phyloP scores from a whole-genome alignment of 2,797 vertebrate genomes.

The Echeneis naucrates region DNA sequence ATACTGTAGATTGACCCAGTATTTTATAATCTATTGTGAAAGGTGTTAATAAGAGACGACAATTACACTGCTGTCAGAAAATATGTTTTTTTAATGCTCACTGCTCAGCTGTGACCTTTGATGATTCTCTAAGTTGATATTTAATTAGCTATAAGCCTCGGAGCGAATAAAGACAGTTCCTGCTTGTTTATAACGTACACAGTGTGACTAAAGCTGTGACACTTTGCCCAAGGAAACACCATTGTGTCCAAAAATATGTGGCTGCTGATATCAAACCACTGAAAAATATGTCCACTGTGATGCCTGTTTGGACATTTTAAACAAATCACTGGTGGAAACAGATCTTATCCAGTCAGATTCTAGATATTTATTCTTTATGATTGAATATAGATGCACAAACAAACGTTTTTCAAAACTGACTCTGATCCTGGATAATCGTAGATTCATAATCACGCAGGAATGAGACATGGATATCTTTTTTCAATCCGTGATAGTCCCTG shows the following conservation, averaged over 20 bases:
- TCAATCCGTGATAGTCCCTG: background rate
- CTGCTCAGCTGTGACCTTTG: background rate
- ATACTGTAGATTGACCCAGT: background rate
- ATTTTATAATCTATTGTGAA: constrained; percentile 16
- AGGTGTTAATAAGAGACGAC: background rate
- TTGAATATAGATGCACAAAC: background rate
- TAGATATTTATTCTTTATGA: background rate
- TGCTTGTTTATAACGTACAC: constrained; percentile 26
- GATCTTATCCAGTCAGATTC: background rate
- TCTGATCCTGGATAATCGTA: too few relatives aligned
- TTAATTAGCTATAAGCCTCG: background rate
- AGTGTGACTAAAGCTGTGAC: constrained; percentile 26
- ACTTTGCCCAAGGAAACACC: constrained; percentile 5
- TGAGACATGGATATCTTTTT: constrained; percentile 1
- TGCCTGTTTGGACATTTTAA: background rate
- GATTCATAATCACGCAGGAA: constrained; percentile 3
- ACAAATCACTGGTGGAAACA: background rate
- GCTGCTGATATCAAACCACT: background rate
- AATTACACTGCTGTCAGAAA: constrained; percentile 17
- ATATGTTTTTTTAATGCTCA: constrained; percentile 27
- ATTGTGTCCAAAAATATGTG: constrained; percentile 15
- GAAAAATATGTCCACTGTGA: constrained; percentile 1
- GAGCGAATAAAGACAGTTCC: background rate
- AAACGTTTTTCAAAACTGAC: too few relatives aligned
- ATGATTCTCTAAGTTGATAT: background rate